Conservation (phyloP, 2,113 vertebrate genomes). For the Notechis scutatus region DNA sequence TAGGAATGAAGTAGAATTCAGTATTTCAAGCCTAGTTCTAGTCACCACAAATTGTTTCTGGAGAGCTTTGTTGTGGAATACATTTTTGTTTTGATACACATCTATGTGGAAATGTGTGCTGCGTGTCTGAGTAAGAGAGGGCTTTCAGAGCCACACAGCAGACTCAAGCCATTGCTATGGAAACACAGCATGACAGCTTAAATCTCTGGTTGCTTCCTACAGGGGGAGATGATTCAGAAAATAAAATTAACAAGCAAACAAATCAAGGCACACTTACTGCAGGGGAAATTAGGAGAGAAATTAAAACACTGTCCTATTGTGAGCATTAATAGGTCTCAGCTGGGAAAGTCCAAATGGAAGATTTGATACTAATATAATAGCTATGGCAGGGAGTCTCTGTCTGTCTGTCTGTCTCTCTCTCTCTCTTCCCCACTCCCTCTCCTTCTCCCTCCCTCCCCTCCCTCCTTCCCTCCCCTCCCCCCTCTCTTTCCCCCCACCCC, state of each 20-base stretch:
- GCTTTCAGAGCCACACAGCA: slow-evolving; percentile 51
- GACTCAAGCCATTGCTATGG: slow-evolving; percentile 64
- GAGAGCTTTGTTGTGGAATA: neutral
- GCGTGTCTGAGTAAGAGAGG: slow-evolving; percentile 40
- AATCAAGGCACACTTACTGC: neutral
- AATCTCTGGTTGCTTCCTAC: slow-evolving; percentile 56
- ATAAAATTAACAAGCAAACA: slow-evolving; percentile 39
- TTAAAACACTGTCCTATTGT: slow-evolving; percentile 2
- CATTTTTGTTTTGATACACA: neutral
- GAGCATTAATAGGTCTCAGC: slow-evolving; percentile 11
- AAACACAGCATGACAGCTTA: slow-evolving; percentile 56
- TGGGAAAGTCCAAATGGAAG: slow-evolving; percentile 29
- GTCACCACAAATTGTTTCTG: neutral
- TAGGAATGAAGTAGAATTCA: neutral
- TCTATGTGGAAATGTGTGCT: slow-evolving; percentile 20
- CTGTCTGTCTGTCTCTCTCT: neutral
- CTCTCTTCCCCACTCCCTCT: neutral
- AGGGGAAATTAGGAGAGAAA: slow-evolving; percentile 31
- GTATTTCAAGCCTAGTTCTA: neutral
- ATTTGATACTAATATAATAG: neutral
- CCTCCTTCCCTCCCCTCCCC: neutral
- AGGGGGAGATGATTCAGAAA: slow-evolving; percentile 35
- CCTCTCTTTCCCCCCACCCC: neutral
- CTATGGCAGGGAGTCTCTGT: neutral
- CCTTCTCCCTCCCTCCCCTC: neutral